Evolutionary conservation across 2,113 vertebrate genomes (phyloP).

Genomic region (Siniperca chuatsi): DNA sequence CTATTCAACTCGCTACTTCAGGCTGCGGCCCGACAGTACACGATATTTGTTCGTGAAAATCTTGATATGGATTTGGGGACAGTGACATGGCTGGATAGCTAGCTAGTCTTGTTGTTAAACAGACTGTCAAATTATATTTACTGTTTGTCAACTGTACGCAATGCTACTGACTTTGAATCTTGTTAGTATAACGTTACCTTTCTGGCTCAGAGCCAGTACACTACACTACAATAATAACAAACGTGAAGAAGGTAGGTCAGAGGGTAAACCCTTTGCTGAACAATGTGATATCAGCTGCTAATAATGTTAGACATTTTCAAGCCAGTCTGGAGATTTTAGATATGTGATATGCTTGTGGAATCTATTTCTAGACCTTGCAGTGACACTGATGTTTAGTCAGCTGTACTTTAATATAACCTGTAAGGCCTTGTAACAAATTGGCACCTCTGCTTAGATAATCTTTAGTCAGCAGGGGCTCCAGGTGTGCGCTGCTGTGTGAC

Average conservation of each 20-base stretch:
- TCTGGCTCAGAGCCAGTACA: no score
- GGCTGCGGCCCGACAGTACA: no score
- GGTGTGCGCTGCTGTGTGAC: background rate
- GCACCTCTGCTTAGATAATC: slow-evolving; percentile 5
- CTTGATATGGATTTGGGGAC: no score
- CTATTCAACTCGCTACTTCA: no score
- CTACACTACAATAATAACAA: background rate
- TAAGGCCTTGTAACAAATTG: slow-evolving; percentile 9
- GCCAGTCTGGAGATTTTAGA: slow-evolving; percentile 15
- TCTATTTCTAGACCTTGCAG: background rate
- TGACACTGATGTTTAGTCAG: slow-evolving; percentile 26
- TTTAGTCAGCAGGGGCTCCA: slow-evolving; percentile 1
- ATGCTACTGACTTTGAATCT: no score
- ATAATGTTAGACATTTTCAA: background rate
- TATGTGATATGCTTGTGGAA: background rate
- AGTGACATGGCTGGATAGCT: no score
- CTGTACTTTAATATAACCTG: slow-evolving; percentile 22
- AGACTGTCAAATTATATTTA: no score
- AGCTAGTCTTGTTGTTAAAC: no score
- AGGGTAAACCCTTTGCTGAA: background rate
- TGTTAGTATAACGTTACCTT: no score
- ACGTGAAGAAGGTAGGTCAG: background rate
- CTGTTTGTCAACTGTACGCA: no score
- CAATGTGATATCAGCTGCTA: background rate
- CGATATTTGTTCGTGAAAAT: no score